Evolutionary conservation across 2,888 invertebrate species (phyloP), one percentile per base, ranked within the genome.

Genomic region (Aspidapion aeneum): DNA sequence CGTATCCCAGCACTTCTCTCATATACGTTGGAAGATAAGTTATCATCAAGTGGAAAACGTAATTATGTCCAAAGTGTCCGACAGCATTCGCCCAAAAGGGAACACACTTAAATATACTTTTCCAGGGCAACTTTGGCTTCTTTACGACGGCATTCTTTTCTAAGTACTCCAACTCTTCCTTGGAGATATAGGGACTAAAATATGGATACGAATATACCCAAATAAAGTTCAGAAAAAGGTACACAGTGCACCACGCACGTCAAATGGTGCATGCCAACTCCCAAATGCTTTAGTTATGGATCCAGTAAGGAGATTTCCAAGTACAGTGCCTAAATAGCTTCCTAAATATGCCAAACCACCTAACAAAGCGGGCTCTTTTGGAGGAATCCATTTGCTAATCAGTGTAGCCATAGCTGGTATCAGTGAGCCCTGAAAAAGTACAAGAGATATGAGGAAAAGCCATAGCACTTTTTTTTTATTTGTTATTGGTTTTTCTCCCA

Each of bases 331-430:
- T 58, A 88, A 85, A 75, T 88, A 88, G 1, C 89, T 88, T 0
- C 91, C 92, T 1, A 91, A 89, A 70, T 90, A 90, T 0, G 91
- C 90, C 35, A 93, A 75, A 0, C 92, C 88, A 0, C 91, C 91
- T 75, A 92, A 84, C 62, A 88, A 84, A 7, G 90, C 89, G 67
- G 92, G 82, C 73, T 93, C 91, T 1, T 86, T 85, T 0, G 87
- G 80, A 0, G 92, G 91, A 0, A 90, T 88, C 93, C 93, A 93
- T 69, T 89, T 85, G 0, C 92, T 89, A 2, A 93, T 80, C 1
- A 72, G 62, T 1, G 71, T 63, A 0, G 69, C 65, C 1, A 69
- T 59, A 1, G 62, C 49, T 21, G 91, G 93, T 74, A 89, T 91
- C 0, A 91, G 90, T 3, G n/a, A n/a, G n/a, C n/a, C n/a, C n/a